Evolutionary conservation across 1,140 invertebrate genomes (phyloP), one percentile per base, ranked within the genome.

Genomic region (Proctacanthus coquilletti): DNA sequence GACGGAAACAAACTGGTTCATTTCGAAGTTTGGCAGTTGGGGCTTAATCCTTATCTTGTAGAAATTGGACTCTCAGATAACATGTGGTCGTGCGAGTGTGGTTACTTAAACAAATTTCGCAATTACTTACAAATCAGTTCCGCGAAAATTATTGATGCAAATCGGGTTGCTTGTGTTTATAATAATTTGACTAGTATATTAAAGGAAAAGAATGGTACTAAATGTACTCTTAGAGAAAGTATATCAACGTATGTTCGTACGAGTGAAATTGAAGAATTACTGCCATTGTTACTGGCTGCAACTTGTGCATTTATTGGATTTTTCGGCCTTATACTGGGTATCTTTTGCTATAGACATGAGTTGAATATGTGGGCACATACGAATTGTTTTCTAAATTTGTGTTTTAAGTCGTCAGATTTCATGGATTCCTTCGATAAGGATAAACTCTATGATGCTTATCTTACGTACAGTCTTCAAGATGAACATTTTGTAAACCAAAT

Each of bases 381-480:
- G 23, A 74, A 79, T 34, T 92, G 85, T 58, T 36, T 58, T 5
- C 33, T 56, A 30, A 85, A 84, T 27, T 77, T 88, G 53, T 86
- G 80, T 53, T 84, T 84, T 59, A 81, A 82, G 53, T 77, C 75
- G 5, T 77, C 77, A 0, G 72, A 74, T 1, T 82, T 82, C 46
- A 45, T 56, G 1, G 75, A 78, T 37, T 73, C 77, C 36, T 72
- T 74, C 52, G 81, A 85, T 51, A 76, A 82, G 49, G 82, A 86
- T 63, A 74, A 81, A 45, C 70, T 86, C 19, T 89, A 85, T 55
- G 88, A 94, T 58, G 86, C 86, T 9, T 93, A 89, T 56, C 75
- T 93, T 27, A 84, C 82, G 31, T 93, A 93, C 62, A 87, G 84
- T 48, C 74, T 84, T 18, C 84, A 91, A 56, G 87, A 94, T 59